Evolutionary conservation across 1,140 invertebrate species (phyloP).

Genomic region (Halesus radiatus): DNA sequence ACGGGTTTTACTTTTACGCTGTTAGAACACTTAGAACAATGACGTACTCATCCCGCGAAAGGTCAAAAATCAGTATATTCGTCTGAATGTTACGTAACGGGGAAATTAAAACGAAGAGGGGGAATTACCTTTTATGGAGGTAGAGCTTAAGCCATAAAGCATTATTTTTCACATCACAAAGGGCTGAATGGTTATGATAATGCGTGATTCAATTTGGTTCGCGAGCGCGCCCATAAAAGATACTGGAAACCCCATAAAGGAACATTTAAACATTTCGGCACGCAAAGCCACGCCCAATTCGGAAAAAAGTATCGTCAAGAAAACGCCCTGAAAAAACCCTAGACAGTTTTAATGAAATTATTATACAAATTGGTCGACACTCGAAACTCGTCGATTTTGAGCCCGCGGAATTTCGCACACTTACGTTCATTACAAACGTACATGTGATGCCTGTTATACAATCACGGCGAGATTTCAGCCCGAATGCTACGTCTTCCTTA

Average conservation of each 20-base stretch:
- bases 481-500: no score
- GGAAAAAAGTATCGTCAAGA: conserved; percentile 11
- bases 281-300: conserved; percentile 51
- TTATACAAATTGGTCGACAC: no score
- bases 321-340: background rate
- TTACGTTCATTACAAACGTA: no score
- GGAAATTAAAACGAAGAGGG: conserved; percentile 11
- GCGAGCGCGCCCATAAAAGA: conserved; percentile 47
- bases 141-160: background rate
- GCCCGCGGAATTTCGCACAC: no score
- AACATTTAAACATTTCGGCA: conserved; percentile 51
- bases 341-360: no score
- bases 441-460: no score
- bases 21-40: no score
- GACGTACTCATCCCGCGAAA: no score
- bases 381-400: no score
- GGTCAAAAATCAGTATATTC: no score
- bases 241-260: conserved; percentile 41
- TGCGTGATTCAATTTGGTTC: conserved; percentile 37
- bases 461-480: no score
- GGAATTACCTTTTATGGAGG: conserved; percentile 5
- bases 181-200: conserved; percentile 37
- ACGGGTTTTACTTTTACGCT: no score
- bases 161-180: conserved; percentile 16
- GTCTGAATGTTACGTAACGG: background rate